Evolutionary conservation across 53 echinoderm and acorn worm species (phyloP).

Genomic region (Crossaster papposus): DNA sequence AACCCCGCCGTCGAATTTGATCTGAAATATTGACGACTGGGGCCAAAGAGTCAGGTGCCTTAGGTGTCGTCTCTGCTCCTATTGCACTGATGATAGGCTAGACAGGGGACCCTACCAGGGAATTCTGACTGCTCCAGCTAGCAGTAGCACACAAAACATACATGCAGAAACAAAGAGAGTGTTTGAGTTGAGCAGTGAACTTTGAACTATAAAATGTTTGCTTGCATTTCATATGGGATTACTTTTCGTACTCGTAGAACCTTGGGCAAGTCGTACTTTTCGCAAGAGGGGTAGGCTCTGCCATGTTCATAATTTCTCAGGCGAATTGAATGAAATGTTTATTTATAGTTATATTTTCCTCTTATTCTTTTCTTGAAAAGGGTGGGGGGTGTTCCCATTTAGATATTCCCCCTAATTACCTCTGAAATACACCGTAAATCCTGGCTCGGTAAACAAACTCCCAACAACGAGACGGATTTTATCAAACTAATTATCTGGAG

Average conservation of each 20-base stretch:
- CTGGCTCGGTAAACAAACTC: neutral
- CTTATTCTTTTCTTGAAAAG: too few species aligned
- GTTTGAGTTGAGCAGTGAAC: neutral
- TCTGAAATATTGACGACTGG: slow-evolving; percentile 23
- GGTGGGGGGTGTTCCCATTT: too few species aligned
- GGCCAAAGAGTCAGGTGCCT: slow-evolving; percentile 36
- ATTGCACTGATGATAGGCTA: slow-evolving; percentile 23
- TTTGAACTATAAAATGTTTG: neutral
- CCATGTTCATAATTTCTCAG: too few species aligned
- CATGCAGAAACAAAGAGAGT: neutral
- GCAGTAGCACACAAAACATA: too few species aligned
- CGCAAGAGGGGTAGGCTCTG: neutral
- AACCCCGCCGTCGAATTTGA: neutral
- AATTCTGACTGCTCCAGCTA: neutral
- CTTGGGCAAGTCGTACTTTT: neutral
- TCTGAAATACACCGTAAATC: too few species aligned
- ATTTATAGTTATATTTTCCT: too few species aligned
- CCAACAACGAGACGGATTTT: neutral
- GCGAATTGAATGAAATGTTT: too few species aligned
- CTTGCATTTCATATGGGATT: neutral
- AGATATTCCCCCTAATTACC: too few species aligned
- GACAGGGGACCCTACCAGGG: slow-evolving; percentile 10
- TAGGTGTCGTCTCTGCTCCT: slow-evolving; percentile 11
- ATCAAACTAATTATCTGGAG: neutral
- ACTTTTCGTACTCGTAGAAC: neutral